These are phyloP conservation scores for Cephus pygmeus DNA, from an alignment of 2,888 invertebrate genomes.

Conservation along the genomic window DNA sequence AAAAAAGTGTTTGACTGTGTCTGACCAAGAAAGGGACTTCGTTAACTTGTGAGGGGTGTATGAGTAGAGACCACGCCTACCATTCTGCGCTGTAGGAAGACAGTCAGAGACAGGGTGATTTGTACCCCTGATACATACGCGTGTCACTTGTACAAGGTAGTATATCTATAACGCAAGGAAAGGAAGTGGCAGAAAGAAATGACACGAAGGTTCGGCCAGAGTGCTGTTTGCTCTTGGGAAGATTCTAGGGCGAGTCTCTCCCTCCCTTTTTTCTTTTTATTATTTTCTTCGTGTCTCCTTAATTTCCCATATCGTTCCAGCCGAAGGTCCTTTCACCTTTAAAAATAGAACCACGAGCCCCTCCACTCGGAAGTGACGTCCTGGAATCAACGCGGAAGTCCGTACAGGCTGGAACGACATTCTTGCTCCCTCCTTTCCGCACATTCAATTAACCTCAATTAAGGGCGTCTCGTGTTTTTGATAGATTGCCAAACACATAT, in stretches of 20 bases:
- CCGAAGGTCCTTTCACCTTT: neutral
- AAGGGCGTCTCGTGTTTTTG: neutral
- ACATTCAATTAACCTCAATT: neutral
- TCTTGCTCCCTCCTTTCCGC: neutral
- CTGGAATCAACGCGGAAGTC: neutral
- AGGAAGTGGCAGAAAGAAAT: neutral
- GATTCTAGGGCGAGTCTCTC: constrained; percentile 1
- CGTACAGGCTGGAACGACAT: neutral
- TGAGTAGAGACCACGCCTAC: neutral
- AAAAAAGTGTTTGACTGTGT: neutral
- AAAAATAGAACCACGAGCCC: neutral
- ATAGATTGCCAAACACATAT: neutral
- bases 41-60: neutral
- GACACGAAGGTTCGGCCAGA: constrained; percentile 1
- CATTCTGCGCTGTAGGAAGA: neutral
- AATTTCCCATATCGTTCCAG: neutral
- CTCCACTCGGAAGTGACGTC: neutral
- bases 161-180: neutral
- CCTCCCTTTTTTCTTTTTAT: neutral
- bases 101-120: neutral
- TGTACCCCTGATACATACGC: neutral
- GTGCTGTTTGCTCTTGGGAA: neutral
- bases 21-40: neutral
- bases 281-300: neutral
- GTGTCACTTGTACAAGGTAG: neutral